Conservation (phyloP, 2,113 vertebrate genomes). For the Lathamus discolor region DNA sequence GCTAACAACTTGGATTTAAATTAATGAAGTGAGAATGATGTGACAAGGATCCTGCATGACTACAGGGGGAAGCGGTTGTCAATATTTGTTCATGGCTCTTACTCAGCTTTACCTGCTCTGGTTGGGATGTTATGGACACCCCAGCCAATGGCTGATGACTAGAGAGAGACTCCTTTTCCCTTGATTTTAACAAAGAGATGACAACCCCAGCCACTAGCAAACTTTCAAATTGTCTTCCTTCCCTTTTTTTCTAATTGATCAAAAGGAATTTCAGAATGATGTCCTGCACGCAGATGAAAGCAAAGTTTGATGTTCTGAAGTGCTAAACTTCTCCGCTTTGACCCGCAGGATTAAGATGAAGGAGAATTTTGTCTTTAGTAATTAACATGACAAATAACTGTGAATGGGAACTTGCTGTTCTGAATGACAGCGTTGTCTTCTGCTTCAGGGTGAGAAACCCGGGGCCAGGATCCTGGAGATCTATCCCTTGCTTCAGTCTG, state of each 20-base stretch:
- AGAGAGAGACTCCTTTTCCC: background rate
- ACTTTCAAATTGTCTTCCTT: constrained; percentile 13
- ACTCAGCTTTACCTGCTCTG: background rate
- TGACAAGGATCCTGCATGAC: background rate
- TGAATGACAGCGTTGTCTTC: constrained; percentile 26
- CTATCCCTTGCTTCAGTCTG: background rate
- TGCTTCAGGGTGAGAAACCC: constrained; percentile 8
- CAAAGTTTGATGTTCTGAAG: constrained; percentile 51
- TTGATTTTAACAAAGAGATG: constrained; percentile 45
- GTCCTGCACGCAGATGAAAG: constrained; percentile 28
- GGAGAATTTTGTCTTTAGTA: constrained; percentile 53
- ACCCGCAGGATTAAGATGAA: constrained; percentile 9
- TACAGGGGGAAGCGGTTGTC: background rate
- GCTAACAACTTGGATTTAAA: constrained; percentile 46
- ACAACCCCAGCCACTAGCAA: background rate
- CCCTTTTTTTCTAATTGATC: background rate
- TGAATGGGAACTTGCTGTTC: constrained; percentile 29
- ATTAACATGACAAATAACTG: constrained; percentile 58
- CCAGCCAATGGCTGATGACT: background rate
- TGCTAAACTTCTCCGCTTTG: constrained; percentile 35
- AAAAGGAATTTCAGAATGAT: constrained; percentile 39
- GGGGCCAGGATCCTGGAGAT: background rate
- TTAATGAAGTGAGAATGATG: constrained; percentile 58
- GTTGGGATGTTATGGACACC: background rate
- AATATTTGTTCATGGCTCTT: constrained; percentile 49